Evolutionary conservation across 2,888 invertebrate genomes (phyloP), one percentile per base, ranked within the genome.

Genomic region (Hoplodrina blanda): DNA sequence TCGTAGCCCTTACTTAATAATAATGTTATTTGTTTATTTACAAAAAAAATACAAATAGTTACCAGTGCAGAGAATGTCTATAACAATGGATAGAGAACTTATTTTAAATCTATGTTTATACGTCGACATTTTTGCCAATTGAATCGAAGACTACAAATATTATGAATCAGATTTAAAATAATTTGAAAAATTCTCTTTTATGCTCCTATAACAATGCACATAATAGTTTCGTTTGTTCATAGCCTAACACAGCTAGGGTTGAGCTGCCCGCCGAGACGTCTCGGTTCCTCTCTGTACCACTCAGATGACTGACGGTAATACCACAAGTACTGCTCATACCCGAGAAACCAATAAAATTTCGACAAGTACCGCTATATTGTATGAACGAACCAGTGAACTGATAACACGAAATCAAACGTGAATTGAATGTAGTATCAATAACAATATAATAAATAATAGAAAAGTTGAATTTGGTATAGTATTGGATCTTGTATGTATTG

Each of bases 261-360:
- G 72, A 54, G 54, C 63, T 71, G 52, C 62, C 76, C 73, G 69
- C 53, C 59, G 69, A 78, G 71, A 75, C 57, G 57, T 76, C 73
- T 78, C 78, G 63, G 49, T 64, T 76, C 44, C 62, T 61, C 70
- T 60, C 61, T 66, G 70, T 30, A 54, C 75, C 81, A 87, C 86
- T 75, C 70, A 66, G 65, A 87, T 89, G 88, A 90, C 83, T 87
- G 88, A 88, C 86, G 85, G 85, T 84, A 84, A 89, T 87, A 87
- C 87, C 87, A 88, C 84, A 87, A 90, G 87, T 85, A 83, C 79
- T 87, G 74, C 83, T 83, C 78, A 80, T 83, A 87, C 79, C 73
- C 73, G 77, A 84, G 82, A 85, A 88, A 86, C 89, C 88, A 89
- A 90, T 91, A 89, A 88, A 88, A 87, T 87, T 83, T 81, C 81